phyloP scores from a whole-genome alignment of 2,113 vertebrate species.

The Zosterops japonicus region DNA sequence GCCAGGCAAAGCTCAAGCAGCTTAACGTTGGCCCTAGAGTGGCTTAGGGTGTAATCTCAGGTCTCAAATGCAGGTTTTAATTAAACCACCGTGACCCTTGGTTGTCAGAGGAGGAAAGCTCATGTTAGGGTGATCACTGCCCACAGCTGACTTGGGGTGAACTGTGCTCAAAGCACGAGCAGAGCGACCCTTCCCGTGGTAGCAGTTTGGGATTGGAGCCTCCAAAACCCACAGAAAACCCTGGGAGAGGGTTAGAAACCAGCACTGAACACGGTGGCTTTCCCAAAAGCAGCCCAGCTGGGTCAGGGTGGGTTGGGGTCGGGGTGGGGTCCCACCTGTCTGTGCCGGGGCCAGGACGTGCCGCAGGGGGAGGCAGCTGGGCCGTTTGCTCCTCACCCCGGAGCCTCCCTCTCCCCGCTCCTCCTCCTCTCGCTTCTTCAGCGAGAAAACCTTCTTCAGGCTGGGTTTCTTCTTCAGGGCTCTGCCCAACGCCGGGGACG shows the following conservation, averaged over 20 bases:
- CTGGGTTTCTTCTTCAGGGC: slow-evolving; percentile 61
- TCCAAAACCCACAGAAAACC: not conserved
- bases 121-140: not conserved
- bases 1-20: not conserved
- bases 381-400: not conserved
- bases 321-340: not conserved
- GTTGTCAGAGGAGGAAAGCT: not conserved
- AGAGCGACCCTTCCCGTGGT: not conserved
- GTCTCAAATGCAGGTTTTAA: not conserved
- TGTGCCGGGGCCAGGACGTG: not conserved
- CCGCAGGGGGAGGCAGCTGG: slow-evolving; percentile 61
- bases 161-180: rapidly evolving
- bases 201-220: not conserved
- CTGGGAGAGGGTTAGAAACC: not conserved
- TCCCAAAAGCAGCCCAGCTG: rapidly evolving
- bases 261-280: rapidly evolving
- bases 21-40: rapidly evolving
- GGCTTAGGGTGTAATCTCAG: not conserved
- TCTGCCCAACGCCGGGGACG: not conserved
- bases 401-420: not conserved
- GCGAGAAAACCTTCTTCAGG: slow-evolving; percentile 59
- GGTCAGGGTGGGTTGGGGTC: not conserved
- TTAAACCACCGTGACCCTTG: rapidly evolving
- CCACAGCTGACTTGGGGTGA: not conserved
- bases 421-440: slow-evolving; percentile 52